Percentiles rank a stretch among this genome's conserved stretches.
Conservation (phyloP, 2,888 invertebrate species). For the Lasioglossum malachurum region DNA sequence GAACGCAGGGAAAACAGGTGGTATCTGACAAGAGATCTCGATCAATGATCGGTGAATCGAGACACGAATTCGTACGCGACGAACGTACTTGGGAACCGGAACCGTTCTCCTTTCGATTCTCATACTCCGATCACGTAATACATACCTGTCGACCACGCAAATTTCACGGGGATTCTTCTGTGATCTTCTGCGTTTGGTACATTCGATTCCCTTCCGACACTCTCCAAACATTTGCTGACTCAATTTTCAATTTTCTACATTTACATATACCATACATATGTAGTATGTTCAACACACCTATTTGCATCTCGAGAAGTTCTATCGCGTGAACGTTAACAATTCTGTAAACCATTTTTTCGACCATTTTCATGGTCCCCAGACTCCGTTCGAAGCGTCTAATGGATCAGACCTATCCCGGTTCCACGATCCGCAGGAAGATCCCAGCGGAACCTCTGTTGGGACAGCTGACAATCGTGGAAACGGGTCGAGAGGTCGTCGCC, state of each 20-base stretch:
- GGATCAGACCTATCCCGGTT: background rate
- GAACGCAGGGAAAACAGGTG: constrained; percentile 11
- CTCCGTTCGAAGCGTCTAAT: background rate
- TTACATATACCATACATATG: too few species aligned
- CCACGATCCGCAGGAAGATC: background rate
- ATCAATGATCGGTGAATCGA: constrained; percentile 24
- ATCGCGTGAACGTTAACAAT: background rate
- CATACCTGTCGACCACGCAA: constrained; percentile 29
- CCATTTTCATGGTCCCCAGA: background rate
- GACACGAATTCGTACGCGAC: constrained; percentile 39
- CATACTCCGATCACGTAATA: constrained; percentile 44
- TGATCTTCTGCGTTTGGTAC: background rate
- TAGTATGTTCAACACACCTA: too few species aligned
- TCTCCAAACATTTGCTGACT: background rate
- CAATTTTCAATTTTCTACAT: background rate
- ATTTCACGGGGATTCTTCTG: constrained; percentile 28
- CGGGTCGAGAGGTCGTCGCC: background rate
- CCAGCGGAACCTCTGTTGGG: background rate
- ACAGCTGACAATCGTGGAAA: background rate
- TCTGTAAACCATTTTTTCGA: background rate
- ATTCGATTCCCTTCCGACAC: background rate
- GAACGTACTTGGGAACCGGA: constrained; percentile 37
- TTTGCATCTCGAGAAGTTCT: background rate
- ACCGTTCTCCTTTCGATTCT: constrained; percentile 45
- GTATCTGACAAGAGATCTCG: constrained; percentile 38